Percentiles rank a stretch among this genome's conserved stretches.
phyloP scores from a whole-genome alignment of 1,140 invertebrate genomes.

The Centruroides vittatus region DNA sequence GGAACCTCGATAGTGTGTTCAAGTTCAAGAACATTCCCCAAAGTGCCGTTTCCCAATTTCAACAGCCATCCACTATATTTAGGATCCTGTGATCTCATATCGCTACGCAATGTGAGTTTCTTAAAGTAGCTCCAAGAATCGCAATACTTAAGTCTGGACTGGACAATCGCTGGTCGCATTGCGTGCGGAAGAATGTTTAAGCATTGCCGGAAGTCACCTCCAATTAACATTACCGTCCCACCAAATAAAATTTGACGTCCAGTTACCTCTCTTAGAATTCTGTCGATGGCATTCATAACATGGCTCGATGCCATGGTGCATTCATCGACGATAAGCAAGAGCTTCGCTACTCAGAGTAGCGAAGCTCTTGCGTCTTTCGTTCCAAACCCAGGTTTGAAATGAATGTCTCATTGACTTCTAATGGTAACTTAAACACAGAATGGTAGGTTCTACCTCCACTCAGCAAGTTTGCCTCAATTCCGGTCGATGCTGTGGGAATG shows the following conservation, averaged over 20 bases:
- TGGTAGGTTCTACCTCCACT: background rate
- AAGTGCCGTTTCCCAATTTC: background rate
- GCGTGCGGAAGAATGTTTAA: background rate
- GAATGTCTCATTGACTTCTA: background rate
- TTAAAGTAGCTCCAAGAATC: background rate
- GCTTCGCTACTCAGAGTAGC: background rate
- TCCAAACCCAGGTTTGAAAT: background rate
- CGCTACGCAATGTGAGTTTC: background rate
- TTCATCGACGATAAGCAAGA: background rate
- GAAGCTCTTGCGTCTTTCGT: background rate
- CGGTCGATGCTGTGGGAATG: background rate
- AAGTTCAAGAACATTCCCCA: background rate
- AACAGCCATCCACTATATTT: background rate
- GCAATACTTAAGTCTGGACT: background rate
- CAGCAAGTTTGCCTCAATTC: conserved; percentile 4
- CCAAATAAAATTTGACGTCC: background rate
- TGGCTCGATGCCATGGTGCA: background rate
- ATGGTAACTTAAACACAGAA: conserved; percentile 3
- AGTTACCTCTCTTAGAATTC: background rate
- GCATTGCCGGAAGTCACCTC: background rate
- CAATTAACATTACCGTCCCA: background rate
- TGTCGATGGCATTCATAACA: background rate
- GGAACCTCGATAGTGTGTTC: background rate
- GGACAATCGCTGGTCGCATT: background rate
- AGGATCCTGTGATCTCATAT: background rate